Conservation (phyloP, 92 coral and sea anemone genomes). For the Pocillopora grandis region DNA sequence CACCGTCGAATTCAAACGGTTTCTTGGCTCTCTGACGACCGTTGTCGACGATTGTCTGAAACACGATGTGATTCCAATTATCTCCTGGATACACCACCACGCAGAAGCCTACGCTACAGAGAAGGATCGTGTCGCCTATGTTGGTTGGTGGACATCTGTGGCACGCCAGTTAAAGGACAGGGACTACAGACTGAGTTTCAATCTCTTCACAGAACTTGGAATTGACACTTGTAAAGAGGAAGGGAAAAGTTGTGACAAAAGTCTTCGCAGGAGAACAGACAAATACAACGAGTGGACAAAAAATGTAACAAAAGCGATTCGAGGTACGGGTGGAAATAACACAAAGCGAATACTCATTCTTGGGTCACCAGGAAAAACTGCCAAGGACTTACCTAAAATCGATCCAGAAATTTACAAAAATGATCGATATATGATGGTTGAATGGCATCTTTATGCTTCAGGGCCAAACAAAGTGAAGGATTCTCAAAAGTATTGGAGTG, state of each 20-base stretch:
- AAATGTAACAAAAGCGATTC: constrained; percentile 55
- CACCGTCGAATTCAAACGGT: constrained; percentile 36
- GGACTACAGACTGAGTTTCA: constrained; percentile 65
- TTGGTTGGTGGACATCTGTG: constrained; percentile 66
- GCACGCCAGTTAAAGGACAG: constrained; percentile 56
- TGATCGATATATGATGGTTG: constrained; percentile 64
- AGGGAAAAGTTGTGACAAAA: constrained; percentile 8
- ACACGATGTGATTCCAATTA: no score
- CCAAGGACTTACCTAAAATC: constrained; percentile 44
- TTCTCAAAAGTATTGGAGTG: constrained; percentile 61
- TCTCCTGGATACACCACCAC: constrained; percentile 47
- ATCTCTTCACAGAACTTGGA: constrained; percentile 76
- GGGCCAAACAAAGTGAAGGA: constrained; percentile 67
- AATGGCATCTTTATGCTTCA: constrained; percentile 72
- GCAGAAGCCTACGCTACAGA: constrained; percentile 64
- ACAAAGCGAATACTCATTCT: constrained; percentile 60
- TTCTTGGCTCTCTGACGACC: constrained; percentile 32
- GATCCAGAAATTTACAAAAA: constrained; percentile 49
- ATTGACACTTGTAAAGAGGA: constrained; percentile 35
- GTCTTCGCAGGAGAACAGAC: constrained; percentile 51
- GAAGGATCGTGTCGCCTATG: constrained; percentile 38
- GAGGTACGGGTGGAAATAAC: constrained; percentile 55
- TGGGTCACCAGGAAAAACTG: constrained; percentile 64
- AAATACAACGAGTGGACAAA: constrained; percentile 68
- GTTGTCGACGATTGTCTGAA: constrained; percentile 38